Base-by-base conservation (phyloP, 2,113 vertebrate genomes). In the Carollia perspicillata region DNA sequence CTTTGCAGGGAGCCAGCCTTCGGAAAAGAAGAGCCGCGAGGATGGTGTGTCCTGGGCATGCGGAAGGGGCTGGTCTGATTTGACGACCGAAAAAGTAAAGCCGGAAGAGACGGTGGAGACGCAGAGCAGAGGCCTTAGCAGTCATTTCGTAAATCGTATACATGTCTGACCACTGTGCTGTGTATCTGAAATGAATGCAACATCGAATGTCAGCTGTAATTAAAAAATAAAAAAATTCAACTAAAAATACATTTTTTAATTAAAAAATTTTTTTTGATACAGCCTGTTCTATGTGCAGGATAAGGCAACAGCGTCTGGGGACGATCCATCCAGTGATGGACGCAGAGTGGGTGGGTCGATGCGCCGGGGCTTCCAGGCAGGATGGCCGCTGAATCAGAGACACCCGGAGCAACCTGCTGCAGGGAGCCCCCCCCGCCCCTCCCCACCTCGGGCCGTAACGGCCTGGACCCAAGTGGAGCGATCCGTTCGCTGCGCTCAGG, bases 251-350 rank as follows among this genome's bases (percentile, higher is more conserved):
- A 55, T 22, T 14, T 55, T 22, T 22, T 16, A 8, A 44, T 26
- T 42, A 16, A 30, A 78, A 49, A 8, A 14, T 20, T 18, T 66
- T 12, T 22, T 80, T 51, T 26, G 47, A 75, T 23, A 30, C 11
- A 18, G 8, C 42, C 37, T 18, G 37, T 37, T 77, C 69, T 44
- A 26, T 18, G 23, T 33, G 11, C n/a, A 58, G 58, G 40, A 49
- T 55, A 40, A 33, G 18, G 14, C 20, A 65, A 66, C 13, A 47
- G 40, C 33, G 47, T 81, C 37, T 33, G 49, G 49, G 83, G 37
- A 58, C 28, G 35, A 58, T 47, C 26, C 33, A 1, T 14, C 18
- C 8, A 23, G 13, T 0, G 0, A 44, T 7, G 33, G 47, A 7
- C 37, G 30, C 16, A 18, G 12, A 10, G 28, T 13, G 72, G 30